phyloP scores from a whole-genome alignment of 2,113 vertebrate genomes.

The Cairina moschata region DNA sequence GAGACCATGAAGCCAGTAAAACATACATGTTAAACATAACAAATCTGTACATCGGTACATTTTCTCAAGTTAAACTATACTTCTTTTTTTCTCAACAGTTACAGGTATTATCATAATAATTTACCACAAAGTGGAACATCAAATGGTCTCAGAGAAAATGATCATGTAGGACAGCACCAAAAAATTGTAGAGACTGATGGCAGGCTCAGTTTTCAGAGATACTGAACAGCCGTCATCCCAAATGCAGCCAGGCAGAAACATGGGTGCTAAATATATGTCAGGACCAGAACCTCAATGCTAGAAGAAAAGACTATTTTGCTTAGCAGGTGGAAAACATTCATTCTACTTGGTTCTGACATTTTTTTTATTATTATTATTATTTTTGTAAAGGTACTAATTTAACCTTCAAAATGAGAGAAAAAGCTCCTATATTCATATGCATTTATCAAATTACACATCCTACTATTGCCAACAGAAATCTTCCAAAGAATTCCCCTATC shows the following conservation, averaged over 20 bases:
- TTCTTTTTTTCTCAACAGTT: not conserved
- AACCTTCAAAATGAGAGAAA: conserved; percentile 20
- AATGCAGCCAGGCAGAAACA: not conserved
- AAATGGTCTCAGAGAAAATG: not conserved
- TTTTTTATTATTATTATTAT: not conserved
- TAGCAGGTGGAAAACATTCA: not conserved
- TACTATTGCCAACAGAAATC: conserved; percentile 29
- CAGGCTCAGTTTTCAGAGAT: not conserved
- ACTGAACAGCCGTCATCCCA: not conserved
- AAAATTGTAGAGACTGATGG: not conserved
- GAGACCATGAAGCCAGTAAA: not conserved
- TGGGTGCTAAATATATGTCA: not conserved
- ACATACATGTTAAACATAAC: not conserved
- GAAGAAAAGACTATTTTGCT: not conserved
- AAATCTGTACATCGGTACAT: not conserved
- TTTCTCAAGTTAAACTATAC: not conserved
- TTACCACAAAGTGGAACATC: not conserved
- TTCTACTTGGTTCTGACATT: not conserved
- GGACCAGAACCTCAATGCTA: not conserved
- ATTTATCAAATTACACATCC: conserved; percentile 30
- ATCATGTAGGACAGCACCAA: not conserved
- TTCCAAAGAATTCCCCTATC: conserved; percentile 62
- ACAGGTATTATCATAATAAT: not conserved
- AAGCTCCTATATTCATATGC: not conserved
- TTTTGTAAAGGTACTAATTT: not conserved